Evolutionary conservation across 2,888 invertebrate species (phyloP).

Genomic region (Cryptophagus acutangulus): DNA sequence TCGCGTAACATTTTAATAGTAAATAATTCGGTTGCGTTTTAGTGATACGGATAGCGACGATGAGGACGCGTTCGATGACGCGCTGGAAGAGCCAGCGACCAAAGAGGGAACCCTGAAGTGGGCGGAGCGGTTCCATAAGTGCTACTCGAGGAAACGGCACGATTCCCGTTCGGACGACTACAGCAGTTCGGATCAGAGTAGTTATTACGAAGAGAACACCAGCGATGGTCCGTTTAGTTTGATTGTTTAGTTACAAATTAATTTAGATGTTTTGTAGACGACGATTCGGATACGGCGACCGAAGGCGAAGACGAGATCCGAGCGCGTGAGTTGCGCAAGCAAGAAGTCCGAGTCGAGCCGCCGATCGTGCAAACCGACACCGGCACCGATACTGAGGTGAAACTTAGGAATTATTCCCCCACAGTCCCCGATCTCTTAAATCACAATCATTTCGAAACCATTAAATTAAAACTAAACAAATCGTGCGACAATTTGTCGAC

Average conservation of each 20-base stretch:
- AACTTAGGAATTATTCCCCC: constrained; percentile 38
- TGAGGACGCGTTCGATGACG: constrained; percentile 64
- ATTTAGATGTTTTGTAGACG: constrained; percentile 49
- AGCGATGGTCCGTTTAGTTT: constrained; percentile 44
- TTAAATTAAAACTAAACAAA: constrained; percentile 24
- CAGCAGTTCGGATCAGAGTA: constrained; percentile 47
- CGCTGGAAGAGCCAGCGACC: constrained; percentile 59
- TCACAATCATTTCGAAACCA: constrained; percentile 26
- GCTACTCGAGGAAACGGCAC: constrained; percentile 46
- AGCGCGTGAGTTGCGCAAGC: constrained; percentile 61
- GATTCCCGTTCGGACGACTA: constrained; percentile 43
- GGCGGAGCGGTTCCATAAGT: constrained; percentile 63
- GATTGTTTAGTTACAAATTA: not conserved
- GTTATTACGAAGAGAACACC: constrained; percentile 50
- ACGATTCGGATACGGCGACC: constrained; percentile 65
- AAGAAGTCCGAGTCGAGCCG: constrained; percentile 63
- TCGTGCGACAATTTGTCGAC: constrained; percentile 39
- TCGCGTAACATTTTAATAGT: not conserved
- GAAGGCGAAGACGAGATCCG: constrained; percentile 67
- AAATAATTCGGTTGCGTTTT: constrained; percentile 12
- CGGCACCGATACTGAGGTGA: constrained; percentile 70
- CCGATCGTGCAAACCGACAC: constrained; percentile 61
- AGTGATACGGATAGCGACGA: constrained; percentile 60
- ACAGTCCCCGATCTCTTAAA: constrained; percentile 31
- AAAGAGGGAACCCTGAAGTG: constrained; percentile 64